phyloP scores from a whole-genome alignment of 2,113 vertebrate genomes.

The Anolis carolinensis region DNA sequence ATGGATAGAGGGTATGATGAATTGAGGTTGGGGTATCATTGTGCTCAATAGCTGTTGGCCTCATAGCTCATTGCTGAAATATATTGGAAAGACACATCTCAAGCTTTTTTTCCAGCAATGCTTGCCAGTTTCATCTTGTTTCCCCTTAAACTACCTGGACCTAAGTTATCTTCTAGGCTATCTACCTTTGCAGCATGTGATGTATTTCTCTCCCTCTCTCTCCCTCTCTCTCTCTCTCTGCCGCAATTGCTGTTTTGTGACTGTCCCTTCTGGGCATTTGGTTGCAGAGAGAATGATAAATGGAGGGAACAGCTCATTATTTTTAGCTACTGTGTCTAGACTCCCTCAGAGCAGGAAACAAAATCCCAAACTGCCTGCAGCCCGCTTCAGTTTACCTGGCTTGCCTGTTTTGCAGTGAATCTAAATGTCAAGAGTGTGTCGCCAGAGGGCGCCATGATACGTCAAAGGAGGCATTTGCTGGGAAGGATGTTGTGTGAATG shows the following conservation, averaged over 20 bases:
- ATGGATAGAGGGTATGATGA: too few species aligned
- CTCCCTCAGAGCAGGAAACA: not conserved
- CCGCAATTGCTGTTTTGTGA: not conserved
- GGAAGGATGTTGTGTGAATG: not conserved
- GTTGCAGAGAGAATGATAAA: not conserved
- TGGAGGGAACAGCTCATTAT: not conserved
- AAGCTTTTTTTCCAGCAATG: not conserved
- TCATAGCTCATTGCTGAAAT: not conserved
- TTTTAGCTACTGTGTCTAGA: conserved; percentile 6
- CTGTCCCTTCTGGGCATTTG: conserved; percentile 9
- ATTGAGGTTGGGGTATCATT: not conserved
- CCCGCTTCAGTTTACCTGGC: too few species aligned
- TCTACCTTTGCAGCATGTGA: not conserved
- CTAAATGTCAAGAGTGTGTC: not conserved
- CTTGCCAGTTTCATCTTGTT: not conserved
- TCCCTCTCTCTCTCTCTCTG: not conserved
- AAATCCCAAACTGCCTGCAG: not conserved
- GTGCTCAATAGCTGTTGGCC: not conserved
- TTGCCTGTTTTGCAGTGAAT: not conserved
- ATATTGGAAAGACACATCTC: not conserved
- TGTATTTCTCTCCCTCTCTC: not conserved
- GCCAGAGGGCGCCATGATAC: conserved; percentile 9
- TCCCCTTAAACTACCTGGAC: not conserved
- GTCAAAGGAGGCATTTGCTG: not conserved
- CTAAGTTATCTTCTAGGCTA: not conserved